A percentile compares a stretch with the other conserved stretches of the same genome.
Evolutionary conservation across 2,888 invertebrate genomes (phyloP).

Genomic region (Harpalus rufipes): DNA sequence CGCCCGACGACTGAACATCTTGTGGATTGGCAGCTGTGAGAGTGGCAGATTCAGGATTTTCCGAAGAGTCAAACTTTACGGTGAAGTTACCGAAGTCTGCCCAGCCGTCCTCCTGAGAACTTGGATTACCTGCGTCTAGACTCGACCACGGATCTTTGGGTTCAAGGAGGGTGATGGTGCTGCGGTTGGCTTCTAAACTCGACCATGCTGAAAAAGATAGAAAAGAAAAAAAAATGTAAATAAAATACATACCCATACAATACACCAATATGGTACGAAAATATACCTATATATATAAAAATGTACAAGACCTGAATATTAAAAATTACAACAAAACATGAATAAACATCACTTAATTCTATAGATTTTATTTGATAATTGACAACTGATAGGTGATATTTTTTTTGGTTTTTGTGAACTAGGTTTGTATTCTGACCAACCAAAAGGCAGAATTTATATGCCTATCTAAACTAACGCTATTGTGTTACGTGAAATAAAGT

Average conservation of each 20-base stretch:
- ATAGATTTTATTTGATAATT: too few relatives aligned
- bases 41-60: neutral
- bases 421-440: too few relatives aligned
- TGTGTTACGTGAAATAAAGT: too few relatives aligned
- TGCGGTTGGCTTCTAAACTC: conserved; percentile 23
- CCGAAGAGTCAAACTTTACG: conserved; percentile 48
- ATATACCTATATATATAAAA: too few relatives aligned
- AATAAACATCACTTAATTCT: too few relatives aligned
- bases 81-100: conserved; percentile 74
- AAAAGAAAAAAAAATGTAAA: neutral
- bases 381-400: too few relatives aligned
- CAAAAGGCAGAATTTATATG: too few relatives aligned
- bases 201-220: conserved; percentile 47
- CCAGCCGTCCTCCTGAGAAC: conserved; percentile 73
- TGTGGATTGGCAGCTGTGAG: conserved; percentile 18
- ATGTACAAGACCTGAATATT: too few relatives aligned
- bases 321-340: too few relatives aligned
- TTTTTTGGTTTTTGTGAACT: too few relatives aligned
- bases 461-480: too few relatives aligned
- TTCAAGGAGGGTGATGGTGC: conserved; percentile 7
- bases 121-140: conserved; percentile 17
- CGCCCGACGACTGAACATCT: conserved; percentile 54
- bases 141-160: conserved; percentile 54
- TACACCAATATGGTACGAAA: too few relatives aligned
- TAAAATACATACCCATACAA: neutral